A percentile compares a stretch with the other conserved stretches of the same genome.
Evolutionary conservation across 2,888 invertebrate species (phyloP).

Genomic region (Pseudococcus longispinus): DNA sequence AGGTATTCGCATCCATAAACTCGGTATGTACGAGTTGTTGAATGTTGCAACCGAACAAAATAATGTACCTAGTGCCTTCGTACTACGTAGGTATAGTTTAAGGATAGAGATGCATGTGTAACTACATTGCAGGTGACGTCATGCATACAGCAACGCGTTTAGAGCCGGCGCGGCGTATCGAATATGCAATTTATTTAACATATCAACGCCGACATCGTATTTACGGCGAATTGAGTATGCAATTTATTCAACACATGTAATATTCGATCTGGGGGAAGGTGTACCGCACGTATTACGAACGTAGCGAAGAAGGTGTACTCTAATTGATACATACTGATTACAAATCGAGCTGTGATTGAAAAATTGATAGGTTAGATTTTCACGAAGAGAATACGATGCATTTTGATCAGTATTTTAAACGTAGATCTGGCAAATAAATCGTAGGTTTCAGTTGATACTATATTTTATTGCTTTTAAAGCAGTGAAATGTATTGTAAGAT

Average conservation of each 20-base stretch:
- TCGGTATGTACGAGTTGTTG: neutral
- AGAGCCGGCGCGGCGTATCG: neutral
- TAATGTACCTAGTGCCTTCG: neutral
- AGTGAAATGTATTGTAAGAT: neutral
- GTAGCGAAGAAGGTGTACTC: neutral
- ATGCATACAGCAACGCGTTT: neutral
- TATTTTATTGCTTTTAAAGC: neutral
- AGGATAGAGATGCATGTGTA: neutral
- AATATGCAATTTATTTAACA: slow-evolving; percentile 26
- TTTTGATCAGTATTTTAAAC: too few relatives aligned
- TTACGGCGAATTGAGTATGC: slow-evolving; percentile 30
- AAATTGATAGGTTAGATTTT: too few relatives aligned
- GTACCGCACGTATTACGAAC: neutral
- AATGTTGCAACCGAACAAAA: neutral
- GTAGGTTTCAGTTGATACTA: too few relatives aligned
- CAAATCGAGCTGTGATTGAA: too few relatives aligned
- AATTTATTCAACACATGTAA: slow-evolving; percentile 9
- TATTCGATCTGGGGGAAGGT: neutral
- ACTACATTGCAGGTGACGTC: neutral
- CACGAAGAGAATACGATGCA: too few relatives aligned
- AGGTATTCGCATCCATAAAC: neutral
- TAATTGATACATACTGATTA: neutral
- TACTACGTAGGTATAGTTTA: neutral
- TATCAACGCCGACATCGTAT: neutral
- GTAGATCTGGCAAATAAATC: too few relatives aligned